Evolutionary conservation across 2,888 invertebrate genomes (phyloP).

Genomic region (Dusona sp.): DNA sequence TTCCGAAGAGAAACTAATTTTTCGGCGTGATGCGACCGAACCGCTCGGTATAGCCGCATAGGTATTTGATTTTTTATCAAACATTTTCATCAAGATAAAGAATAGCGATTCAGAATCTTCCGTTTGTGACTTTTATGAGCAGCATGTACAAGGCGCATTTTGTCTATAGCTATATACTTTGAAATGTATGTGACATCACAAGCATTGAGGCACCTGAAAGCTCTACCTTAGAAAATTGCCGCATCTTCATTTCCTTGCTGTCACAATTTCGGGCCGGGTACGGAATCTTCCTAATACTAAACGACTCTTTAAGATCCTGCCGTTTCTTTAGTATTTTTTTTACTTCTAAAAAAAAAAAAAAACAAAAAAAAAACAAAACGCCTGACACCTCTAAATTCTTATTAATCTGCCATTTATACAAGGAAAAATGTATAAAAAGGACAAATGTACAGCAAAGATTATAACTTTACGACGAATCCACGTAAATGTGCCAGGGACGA

Average conservation of each 20-base stretch:
- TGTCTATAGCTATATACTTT: neutral
- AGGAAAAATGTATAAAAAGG: neutral
- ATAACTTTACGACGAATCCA: constrained; percentile 6
- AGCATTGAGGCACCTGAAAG: constrained; percentile 24
- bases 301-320: constrained; percentile 7
- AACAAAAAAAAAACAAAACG: neutral
- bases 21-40: neutral
- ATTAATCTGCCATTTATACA: too few species aligned
- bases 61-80: neutral
- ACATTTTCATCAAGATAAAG: constrained; percentile 13
- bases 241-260: constrained; percentile 52
- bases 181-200: neutral
- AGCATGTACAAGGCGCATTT: constrained; percentile 17
- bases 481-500: constrained; percentile 52
- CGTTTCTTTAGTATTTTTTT: neutral
- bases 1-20: neutral
- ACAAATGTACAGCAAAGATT: constrained; percentile 44
- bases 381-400: too few species aligned
- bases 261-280: constrained; percentile 23
- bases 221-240: constrained; percentile 47
- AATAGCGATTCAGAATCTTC: constrained; percentile 19
- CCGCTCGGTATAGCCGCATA: neutral
- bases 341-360: neutral
- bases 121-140: constrained; percentile 51
- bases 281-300: constrained; percentile 18